Conservation (phyloP, 2,797 vertebrate species). For the Chiloscyllium punctatum region DNA sequence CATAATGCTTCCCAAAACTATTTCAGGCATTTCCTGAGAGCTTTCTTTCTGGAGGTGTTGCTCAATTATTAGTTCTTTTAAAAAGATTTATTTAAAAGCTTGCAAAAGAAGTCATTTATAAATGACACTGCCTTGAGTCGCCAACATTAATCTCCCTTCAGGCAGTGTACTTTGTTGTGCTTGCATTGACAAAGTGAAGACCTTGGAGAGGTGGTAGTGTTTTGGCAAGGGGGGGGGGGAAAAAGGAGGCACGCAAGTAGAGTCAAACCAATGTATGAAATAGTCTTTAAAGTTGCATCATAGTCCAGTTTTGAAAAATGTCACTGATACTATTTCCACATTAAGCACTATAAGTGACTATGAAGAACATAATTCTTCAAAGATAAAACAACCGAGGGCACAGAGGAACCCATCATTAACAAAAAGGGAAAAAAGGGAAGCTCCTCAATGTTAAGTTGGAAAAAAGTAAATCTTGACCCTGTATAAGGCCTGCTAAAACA, state of each 20-base stretch:
- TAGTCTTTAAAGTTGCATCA: neutral
- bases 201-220: neutral
- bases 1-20: neutral
- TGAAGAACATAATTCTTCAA: neutral
- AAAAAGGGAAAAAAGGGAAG: neutral
- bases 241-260: neutral
- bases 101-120: too few relatives aligned
- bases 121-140: neutral
- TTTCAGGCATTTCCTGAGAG: neutral
- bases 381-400: neutral
- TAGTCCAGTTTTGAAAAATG: neutral
- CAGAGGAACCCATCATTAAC: neutral
- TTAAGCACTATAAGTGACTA: neutral
- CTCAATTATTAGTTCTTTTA: neutral
- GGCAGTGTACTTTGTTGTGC: neutral
- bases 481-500: neutral
- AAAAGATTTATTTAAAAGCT: neutral
- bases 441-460: neutral
- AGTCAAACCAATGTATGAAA: neutral
- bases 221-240: too few relatives aligned
- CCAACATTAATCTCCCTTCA: neutral
- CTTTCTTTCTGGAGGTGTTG: neutral
- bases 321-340: neutral
- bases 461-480: neutral
- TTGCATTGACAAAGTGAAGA: too few relatives aligned